Percentiles rank a stretch among this genome's conserved stretches.
phyloP scores from a whole-genome alignment of 92 coral and sea anemone species.

The Micromussa lordhowensis region DNA sequence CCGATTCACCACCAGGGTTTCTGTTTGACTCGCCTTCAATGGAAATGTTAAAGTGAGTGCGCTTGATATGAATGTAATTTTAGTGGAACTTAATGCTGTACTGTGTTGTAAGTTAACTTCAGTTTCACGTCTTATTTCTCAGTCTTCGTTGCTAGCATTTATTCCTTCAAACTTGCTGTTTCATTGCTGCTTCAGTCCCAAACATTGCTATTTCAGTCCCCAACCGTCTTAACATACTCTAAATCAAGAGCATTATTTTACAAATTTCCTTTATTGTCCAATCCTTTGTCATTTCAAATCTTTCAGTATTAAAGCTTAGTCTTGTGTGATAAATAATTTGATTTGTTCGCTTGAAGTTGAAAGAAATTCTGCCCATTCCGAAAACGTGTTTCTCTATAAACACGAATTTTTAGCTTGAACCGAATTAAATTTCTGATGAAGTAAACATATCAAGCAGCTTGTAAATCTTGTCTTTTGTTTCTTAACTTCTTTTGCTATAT shows the following conservation, averaged over 20 bases:
- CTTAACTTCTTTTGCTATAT: no score
- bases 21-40: conserved; percentile 87
- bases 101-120: no score
- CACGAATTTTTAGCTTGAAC: no score
- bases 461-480: neutral
- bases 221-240: neutral
- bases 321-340: neutral
- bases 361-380: no score
- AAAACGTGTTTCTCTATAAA: no score
- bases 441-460: neutral
- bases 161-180: neutral
- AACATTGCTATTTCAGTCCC: no score
- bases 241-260: neutral
- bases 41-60: conserved; percentile 88
- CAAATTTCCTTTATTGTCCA: no score
- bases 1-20: conserved; percentile 74
- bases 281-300: neutral
- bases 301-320: neutral
- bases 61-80: neutral
- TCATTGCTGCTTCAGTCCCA: no score
- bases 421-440: neutral
- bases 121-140: no score
- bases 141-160: no score
- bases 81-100: neutral
- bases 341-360: no score